A percentile compares a stretch with the other conserved stretches of the same genome.
phyloP scores from a whole-genome alignment of 2,797 vertebrate genomes.

The Lagorchestes hirsutus region DNA sequence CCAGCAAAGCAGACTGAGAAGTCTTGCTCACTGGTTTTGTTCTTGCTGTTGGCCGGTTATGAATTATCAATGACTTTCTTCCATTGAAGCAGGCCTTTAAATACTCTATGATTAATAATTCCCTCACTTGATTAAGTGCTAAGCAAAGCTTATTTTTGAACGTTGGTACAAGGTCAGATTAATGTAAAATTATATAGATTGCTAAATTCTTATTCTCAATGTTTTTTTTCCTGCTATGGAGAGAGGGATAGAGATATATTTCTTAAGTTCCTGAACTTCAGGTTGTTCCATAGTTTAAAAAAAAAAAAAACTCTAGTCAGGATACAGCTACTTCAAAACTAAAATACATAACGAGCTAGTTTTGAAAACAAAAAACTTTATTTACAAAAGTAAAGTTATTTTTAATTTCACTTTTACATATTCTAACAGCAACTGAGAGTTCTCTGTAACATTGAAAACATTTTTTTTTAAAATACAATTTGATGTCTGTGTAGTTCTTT shows the following conservation, averaged over 20 bases:
- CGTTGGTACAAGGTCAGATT: not conserved
- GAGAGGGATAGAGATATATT: not conserved
- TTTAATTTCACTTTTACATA: constrained; percentile 73
- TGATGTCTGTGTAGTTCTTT: not conserved
- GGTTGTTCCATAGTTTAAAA: not conserved
- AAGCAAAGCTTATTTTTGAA: not conserved
- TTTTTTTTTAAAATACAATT: constrained; percentile 19
- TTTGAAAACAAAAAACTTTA: constrained; percentile 79
- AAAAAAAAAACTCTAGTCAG: not conserved
- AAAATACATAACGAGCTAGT: constrained; percentile 8
- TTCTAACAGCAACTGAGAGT: constrained; percentile 69
- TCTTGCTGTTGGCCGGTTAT: not conserved
- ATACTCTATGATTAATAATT: not conserved
- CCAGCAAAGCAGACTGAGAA: not conserved
- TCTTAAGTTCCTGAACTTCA: not conserved
- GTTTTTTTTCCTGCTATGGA: not conserved
- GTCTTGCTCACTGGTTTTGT: not conserved
- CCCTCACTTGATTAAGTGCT: not conserved
- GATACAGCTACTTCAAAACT: not conserved
- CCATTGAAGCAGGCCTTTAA: not conserved
- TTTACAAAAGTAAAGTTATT: constrained; percentile 86
- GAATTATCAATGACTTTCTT: not conserved
- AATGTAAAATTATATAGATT: not conserved
- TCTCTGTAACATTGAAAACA: constrained; percentile 65
- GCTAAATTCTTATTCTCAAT: not conserved